Evolutionary conservation across 2,888 invertebrate species (phyloP).

Genomic region (Thymelicus lineola): DNA sequence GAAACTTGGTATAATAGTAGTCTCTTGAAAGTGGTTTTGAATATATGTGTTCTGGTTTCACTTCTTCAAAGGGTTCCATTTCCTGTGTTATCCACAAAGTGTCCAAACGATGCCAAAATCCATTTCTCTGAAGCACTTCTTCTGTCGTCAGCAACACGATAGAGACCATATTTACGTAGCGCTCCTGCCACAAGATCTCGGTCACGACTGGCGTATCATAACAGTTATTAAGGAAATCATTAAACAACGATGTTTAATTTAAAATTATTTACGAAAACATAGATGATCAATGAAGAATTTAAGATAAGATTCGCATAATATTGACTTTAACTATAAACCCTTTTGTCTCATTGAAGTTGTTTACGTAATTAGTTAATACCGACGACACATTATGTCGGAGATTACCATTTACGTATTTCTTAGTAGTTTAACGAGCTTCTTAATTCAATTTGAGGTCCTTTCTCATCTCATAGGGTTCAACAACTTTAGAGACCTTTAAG

Average conservation of each 20-base stretch:
- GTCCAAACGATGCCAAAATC: slow-evolving; percentile 74
- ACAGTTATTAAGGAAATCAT: slow-evolving; percentile 36
- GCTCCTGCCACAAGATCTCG: slow-evolving; percentile 42
- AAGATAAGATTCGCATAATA: slow-evolving; percentile 28
- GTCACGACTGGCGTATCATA: slow-evolving; percentile 42
- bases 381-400: neutral
- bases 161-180: slow-evolving; percentile 64
- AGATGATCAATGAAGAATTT: slow-evolving; percentile 23
- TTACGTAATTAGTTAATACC: slow-evolving; percentile 46
- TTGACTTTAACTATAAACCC: slow-evolving; percentile 19
- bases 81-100: slow-evolving; percentile 72
- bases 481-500: slow-evolving; percentile 8
- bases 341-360: slow-evolving; percentile 15
- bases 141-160: slow-evolving; percentile 73
- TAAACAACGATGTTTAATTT: slow-evolving; percentile 37
- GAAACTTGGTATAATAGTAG: slow-evolving; percentile 70
- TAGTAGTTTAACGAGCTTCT: neutral
- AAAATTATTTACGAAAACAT: slow-evolving; percentile 42
- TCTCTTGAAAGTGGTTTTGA: slow-evolving; percentile 72
- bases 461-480: slow-evolving; percentile 11
- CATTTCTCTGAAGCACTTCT: slow-evolving; percentile 72
- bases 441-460: slow-evolving; percentile 48
- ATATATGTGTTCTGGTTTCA: slow-evolving; percentile 67
- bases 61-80: slow-evolving; percentile 76
- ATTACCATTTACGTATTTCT: neutral